These are phyloP conservation scores for Typhlichthys subterraneus DNA, from an alignment of 2,797 vertebrate genomes.

Conservation along the genomic window DNA sequence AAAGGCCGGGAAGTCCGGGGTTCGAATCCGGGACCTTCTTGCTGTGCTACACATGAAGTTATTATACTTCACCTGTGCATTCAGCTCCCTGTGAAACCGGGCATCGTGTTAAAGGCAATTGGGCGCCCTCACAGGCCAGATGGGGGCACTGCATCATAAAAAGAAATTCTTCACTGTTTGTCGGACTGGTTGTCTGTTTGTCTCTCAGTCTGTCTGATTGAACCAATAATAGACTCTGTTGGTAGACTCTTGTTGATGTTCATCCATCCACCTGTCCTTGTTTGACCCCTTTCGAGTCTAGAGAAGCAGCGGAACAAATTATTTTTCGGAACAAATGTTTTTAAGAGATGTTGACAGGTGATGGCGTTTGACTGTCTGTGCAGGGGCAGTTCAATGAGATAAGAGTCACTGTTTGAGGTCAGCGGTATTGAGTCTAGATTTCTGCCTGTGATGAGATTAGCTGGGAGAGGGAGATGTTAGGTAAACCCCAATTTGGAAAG, in stretches of 20 bases:
- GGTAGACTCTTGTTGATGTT: neutral
- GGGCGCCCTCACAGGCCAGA: conserved; percentile 48
- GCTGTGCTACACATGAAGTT: no score
- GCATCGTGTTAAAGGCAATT: neutral
- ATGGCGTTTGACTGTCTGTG: neutral
- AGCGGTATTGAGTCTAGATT: conserved; percentile 54
- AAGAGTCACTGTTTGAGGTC: conserved; percentile 49
- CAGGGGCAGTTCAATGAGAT: conserved; percentile 43
- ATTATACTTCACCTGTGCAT: no score
- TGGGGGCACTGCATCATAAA: conserved; percentile 59
- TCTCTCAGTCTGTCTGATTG: conserved; percentile 4
- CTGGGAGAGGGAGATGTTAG: conserved; percentile 39
- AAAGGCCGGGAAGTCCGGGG: no score
- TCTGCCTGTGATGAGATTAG: conserved; percentile 59
- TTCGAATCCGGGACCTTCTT: no score
- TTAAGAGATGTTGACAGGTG: conserved; percentile 8
- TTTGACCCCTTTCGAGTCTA: conserved; percentile 6
- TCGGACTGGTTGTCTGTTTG: conserved; percentile 6
- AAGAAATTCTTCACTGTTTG: conserved; percentile 35
- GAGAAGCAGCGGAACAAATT: conserved; percentile 19
- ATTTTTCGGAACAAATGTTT: conserved; percentile 12
- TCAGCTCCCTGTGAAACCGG: no score
- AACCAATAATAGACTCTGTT: no score
- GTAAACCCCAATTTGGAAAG: conserved; percentile 47
- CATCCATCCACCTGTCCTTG: neutral